phyloP scores from a whole-genome alignment of 2,888 invertebrate genomes.

The Xylophagus ater region DNA sequence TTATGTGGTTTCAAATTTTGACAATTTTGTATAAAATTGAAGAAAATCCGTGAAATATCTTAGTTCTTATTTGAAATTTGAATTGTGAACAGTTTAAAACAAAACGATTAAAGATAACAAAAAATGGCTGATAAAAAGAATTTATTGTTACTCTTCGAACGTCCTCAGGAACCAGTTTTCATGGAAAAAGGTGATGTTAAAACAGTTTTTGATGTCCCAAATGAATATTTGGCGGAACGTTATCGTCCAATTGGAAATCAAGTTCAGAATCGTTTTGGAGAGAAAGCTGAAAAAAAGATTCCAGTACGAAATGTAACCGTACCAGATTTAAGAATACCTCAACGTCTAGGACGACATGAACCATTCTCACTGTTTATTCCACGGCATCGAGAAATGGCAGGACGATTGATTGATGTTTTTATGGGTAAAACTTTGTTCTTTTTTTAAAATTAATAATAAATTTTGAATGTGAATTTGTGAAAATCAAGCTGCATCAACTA shows the following conservation, averaged over 20 bases:
- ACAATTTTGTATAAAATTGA: too few relatives aligned
- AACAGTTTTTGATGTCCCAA: constrained; percentile 47
- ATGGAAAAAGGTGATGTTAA: too few relatives aligned
- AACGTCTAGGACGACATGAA: constrained; percentile 47
- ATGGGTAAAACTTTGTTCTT: constrained; percentile 44
- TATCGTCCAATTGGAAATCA: constrained; percentile 36
- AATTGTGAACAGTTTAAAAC: too few relatives aligned
- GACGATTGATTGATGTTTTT: constrained; percentile 51
- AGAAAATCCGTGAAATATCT: too few relatives aligned
- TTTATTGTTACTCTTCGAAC: constrained; percentile 52
- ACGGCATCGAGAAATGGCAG: constrained; percentile 50
- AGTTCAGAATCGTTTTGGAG: constrained; percentile 46
- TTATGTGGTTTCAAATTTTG: too few relatives aligned
- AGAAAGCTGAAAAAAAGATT: constrained; percentile 38
- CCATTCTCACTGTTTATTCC: constrained; percentile 57
- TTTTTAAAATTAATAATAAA: too few relatives aligned
- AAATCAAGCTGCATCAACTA: too few relatives aligned
- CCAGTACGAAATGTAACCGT: constrained; percentile 46
- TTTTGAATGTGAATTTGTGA: too few relatives aligned
- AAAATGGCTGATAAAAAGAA: constrained; percentile 42
- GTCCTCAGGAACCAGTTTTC: constrained; percentile 59
- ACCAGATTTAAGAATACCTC: constrained; percentile 47
- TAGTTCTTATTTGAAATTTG: too few relatives aligned
- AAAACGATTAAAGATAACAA: too few relatives aligned
- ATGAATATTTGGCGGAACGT: constrained; percentile 43